Evolutionary conservation across 2,113 vertebrate genomes (phyloP), one percentile per base, ranked within the genome.

Genomic region (Oenanthe oenanthe): DNA sequence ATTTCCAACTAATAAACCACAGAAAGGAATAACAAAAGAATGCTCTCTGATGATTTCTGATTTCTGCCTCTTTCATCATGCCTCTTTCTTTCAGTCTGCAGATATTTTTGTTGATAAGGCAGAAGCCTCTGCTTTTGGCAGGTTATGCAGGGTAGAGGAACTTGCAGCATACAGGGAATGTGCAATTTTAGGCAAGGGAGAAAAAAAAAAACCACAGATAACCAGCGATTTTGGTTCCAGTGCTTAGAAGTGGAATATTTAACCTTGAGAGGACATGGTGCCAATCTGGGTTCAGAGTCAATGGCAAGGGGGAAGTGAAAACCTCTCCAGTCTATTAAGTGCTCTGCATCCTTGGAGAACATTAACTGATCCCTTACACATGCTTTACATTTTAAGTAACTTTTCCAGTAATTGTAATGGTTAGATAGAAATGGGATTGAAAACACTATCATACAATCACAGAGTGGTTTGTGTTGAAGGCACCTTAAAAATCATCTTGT

Each of bases 91-190:
- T 71, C 92, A 81, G 63, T 74, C 80, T 84, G 96, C 95, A 93
- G 91, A 92, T 91, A 80, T 84, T 95, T 93, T 67, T 84, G 83
- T 92, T 89, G 95, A 91, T 96, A 96, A 75, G 0, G 34, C 88
- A 97, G 60, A 93, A 94, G 67, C 47, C 63, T 11, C 6, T 56
- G 82, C 66, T 94, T 93, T 93, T 96, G 94, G 96, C 91, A 95
- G 75, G 88, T 88, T 76, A 83, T 54, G 62, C 2, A 0, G 82
- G 75, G 67, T 56, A 88, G 50, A 36, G 65, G 77, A 95, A 90
- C 73, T 92, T 96, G 95, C 96, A 95, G 75, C 0, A 21, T 88
- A 50, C 25, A 22, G 65, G 80, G 80, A 96, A 92, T 88, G 45
- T 93, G 78, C 63, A 85, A 20, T 90, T 93, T 95, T 75, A 90